Conservation (phyloP, 2,888 invertebrate genomes). For the Heliconius hortense region DNA sequence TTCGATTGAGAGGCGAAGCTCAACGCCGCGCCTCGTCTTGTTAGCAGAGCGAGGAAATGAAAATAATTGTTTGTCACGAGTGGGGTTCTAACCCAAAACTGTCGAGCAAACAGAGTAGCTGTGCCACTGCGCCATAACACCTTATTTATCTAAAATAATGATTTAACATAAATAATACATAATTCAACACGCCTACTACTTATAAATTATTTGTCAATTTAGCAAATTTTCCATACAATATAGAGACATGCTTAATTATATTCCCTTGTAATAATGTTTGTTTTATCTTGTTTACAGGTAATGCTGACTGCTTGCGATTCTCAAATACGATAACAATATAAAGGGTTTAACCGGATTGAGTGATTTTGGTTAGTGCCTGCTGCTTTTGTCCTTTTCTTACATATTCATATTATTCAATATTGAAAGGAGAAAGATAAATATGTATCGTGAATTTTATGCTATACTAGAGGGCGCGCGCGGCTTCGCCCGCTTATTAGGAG, state of each 20-base stretch:
- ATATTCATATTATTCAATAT: background rate
- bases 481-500: no score
- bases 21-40: no score
- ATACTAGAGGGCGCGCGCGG: no score
- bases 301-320: slow-evolving; percentile 36
- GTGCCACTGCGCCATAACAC: no score
- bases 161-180: background rate
- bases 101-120: no score
- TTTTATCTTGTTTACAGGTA: slow-evolving; percentile 41
- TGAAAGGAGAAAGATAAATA: background rate
- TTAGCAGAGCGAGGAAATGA: no score
- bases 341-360: slow-evolving; percentile 22
- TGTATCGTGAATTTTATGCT: background rate
- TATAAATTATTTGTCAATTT: slow-evolving; percentile 16
- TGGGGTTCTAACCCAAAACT: no score
- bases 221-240: background rate
- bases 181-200: background rate
- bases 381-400: slow-evolving; percentile 15
- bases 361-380: slow-evolving; percentile 20
- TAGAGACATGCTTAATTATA: slow-evolving; percentile 15
- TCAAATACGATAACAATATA: slow-evolving; percentile 30
- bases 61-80: no score
- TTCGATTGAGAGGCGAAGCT: no score
- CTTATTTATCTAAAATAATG: background rate
- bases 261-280: slow-evolving; percentile 35